Base-by-base conservation (phyloP, 2,888 invertebrate species). In the Pammene fasciana region DNA sequence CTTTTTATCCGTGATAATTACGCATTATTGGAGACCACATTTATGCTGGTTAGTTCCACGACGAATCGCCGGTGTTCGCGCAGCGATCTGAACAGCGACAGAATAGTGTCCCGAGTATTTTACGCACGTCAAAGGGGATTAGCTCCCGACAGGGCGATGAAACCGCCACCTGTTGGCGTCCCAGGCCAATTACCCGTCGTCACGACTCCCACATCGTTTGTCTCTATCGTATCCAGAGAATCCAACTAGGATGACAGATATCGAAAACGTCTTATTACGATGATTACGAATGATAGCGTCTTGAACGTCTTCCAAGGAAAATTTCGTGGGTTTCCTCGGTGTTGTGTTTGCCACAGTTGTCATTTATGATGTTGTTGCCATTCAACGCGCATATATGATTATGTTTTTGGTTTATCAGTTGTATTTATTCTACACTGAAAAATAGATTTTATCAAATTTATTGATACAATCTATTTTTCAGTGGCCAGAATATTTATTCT, bases 81-180 rank as follows among this genome's bases (percentile, higher is more conserved):
- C n/a, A 34, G 54, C 54, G 8, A 18, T 34, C 10, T 34, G 34
- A 11, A 54, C 54, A 0, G 54, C 9, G 34, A 34, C 54, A 34
- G n/a, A 55, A 36, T 62, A 65, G 18, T 55, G 55, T 65, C 60
- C 9, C 36, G 18, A 46, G 46, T 41, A 67, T 73, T 72, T 54
- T 68, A 65, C 62, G 68, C 71, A 76, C 74, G 82, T 81, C 81
- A 77, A 74, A 50, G 68, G 73, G 76, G 75, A 79, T 84, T 78
- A 85, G 52, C 48, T 57, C 73, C 59, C 71, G 74, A 78, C 76
- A 75, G 76, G 72, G 77, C 77, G 79, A 75, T 75, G 83, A 86
- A 88, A 88, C 85, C 83, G 87, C 84, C 70, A 70, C 70, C 70
- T 70, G 70, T 70, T 85, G 79, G 80, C 77, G 67, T 75, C 73